Percentiles rank a stretch among this genome's conserved stretches.
Evolutionary conservation across 1,140 invertebrate genomes (phyloP).

Genomic region (Liolophura sinensis): DNA sequence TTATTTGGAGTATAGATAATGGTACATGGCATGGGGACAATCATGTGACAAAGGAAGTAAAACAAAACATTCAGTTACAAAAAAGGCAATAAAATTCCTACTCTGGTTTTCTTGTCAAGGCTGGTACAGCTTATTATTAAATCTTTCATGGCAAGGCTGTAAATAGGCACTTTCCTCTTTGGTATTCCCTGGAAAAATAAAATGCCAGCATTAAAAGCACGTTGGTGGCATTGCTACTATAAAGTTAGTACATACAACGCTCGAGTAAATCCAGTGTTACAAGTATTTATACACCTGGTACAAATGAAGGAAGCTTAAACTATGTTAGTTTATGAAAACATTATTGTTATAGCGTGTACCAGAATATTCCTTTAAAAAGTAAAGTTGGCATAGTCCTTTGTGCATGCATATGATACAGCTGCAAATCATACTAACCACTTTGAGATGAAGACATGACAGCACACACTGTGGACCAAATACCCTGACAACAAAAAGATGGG

Average conservation of each 20-base stretch:
- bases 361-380: not conserved
- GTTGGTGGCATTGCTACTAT: not conserved
- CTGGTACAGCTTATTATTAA: conserved; percentile 75
- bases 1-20: no score
- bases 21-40: not conserved
- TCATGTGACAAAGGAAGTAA: not conserved
- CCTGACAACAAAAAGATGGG: conserved; percentile 58
- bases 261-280: not conserved
- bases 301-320: conserved; percentile 5
- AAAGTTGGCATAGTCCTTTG: not conserved
- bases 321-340: conserved; percentile 3
- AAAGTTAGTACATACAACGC: not conserved
- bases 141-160: conserved; percentile 78
- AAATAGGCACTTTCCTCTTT: conserved; percentile 73
- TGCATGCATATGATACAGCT: not conserved
- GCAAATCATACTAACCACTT: conserved; percentile 45
- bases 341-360: not conserved
- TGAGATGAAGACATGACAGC: conserved; percentile 72
- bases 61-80: conserved; percentile 1
- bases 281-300: not conserved
- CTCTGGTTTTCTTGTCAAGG: conserved; percentile 67
- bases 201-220: not conserved
- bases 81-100: conserved; percentile 37
- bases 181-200: conserved; percentile 68
- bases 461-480: conserved; percentile 80